Base-by-base conservation (phyloP, 1,140 invertebrate genomes). In the Homarus americanus region DNA sequence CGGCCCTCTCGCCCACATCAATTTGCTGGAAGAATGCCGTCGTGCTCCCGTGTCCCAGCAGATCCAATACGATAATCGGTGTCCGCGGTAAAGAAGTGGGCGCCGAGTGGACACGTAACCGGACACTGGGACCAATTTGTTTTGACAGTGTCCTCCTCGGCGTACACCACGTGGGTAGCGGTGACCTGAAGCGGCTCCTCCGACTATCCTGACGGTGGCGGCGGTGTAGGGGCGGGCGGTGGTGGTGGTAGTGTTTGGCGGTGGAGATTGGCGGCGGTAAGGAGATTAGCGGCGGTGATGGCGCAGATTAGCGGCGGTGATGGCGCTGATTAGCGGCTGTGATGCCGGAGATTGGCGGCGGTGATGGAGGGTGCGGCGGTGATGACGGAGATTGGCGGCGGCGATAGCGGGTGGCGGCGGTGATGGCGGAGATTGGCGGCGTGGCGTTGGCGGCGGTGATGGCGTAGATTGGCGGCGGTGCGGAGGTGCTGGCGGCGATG, bases 31-130 rank as follows among this genome's bases (percentile, higher is more conserved):
- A 82, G 79, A 82, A 82, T 82, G 79, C 49, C 79, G 79, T 82
- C 79, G 44, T 34, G 79, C 49, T 44, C 79, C 32, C 40, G 58
- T n/a, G 44, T 20, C 79, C 79, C 44, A 44, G 58, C 79, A 82
- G 79, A 82, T 72, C 83, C 83, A 75, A 85, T 85, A 49, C 83
- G 63, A 85, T 75, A 85, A 85, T 85, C 69, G 41, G 83, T 75
- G 83, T 73, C 69, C 24, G 20, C 32, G 84, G 44, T 49, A 58
- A 87, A n/a, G 84, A 53, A 87, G 84, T 53, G 69, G 66, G 53
- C 72, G 78, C 72, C 72, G 20, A 58, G 41, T 58, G 79, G 79
- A 82, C 79, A 82, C 79, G 24, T 82, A 82, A 58, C 79, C 79
- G 79, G 79, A 82, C 41, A n/a, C 79, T 82, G 40, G 24, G 32